Base-by-base conservation (phyloP, 2,888 invertebrate species). In the Sussaba pulchella region DNA sequence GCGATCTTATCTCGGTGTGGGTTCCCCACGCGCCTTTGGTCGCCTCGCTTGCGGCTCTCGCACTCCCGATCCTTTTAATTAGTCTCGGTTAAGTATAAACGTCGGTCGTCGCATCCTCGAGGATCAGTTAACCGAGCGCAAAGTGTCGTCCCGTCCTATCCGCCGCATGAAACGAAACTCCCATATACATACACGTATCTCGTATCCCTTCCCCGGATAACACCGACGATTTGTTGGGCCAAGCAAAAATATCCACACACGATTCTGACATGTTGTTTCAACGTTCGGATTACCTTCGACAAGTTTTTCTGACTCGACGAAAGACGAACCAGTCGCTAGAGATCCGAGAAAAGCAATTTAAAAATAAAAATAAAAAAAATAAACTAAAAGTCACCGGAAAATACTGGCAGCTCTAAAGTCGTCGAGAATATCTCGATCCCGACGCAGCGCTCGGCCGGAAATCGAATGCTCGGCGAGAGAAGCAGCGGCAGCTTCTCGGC, bases 31-130 rank as follows among this genome's bases (percentile, higher is more conserved):
- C 75, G 63, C 75, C 87, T 87, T 87, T 86, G 87, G 86, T 87
- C 84, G 63, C 10, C 54, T 75, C 31, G 64, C 41, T 69, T 52
- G 50, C 57, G 66, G 59, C 77, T 50, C 70, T 69, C 64, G 43
- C 84, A 69, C 82, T 78, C 85, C 84, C 86, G 88, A 87, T 91
- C 90, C 89, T 90, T 91, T 91, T 91, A 91, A 91, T 91, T 91
- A 91, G 88, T 85, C 85, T 79, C 84, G 83, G 84, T 78, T 83
- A 83, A 87, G 87, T 87, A 86, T 83, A 86, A 86, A 83, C 83
- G 85, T 83, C 86, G 83, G 83, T 80, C 79, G 57, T 64, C 74
- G 69, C 71, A 70, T 76, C 79, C 76, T 75, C 74, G 41, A 78
- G 71, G 81, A 82, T 81, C 81, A 82, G 82, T 84, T 82, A 82